These are phyloP conservation scores for Nomia melanderi DNA, from an alignment of 1,140 invertebrate species.

Conservation along the genomic window DNA sequence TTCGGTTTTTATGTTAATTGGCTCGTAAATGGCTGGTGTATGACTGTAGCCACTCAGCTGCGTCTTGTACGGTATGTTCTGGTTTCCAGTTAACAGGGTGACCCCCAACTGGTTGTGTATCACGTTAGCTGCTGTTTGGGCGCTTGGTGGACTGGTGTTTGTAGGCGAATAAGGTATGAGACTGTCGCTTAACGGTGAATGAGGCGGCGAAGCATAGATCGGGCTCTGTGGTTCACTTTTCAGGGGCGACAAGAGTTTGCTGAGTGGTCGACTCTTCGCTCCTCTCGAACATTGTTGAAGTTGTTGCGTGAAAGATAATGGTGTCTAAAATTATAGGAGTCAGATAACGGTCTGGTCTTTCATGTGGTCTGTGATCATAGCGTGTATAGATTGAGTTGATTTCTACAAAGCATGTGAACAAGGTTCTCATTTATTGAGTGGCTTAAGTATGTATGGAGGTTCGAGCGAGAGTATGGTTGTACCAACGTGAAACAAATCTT, in stretches of 20 bases:
- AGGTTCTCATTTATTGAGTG: not conserved
- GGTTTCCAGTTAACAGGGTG: constrained; percentile 74
- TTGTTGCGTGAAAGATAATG: constrained; percentile 89
- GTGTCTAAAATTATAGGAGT: constrained; percentile 73
- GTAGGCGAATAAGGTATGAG: constrained; percentile 79
- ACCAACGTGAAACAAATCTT: not conserved
- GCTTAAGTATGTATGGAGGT: not conserved
- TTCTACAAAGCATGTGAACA: constrained; percentile 1
- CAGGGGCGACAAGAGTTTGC: constrained; percentile 85
- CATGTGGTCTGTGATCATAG: constrained; percentile 2
- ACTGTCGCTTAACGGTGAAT: constrained; percentile 89
- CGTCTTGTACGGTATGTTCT: constrained; percentile 76
- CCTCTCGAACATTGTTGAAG: constrained; percentile 85
- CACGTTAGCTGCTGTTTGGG: constrained; percentile 77
- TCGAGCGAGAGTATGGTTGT: not conserved
- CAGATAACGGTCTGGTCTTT: constrained; percentile 10
- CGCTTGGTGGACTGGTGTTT: constrained; percentile 78
- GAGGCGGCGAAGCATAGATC: constrained; percentile 91
- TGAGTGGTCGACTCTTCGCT: constrained; percentile 83
- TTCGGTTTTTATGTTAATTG: constrained; percentile 78
- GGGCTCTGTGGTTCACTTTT: constrained; percentile 90
- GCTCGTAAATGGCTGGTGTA: constrained; percentile 76
- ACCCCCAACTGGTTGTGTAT: constrained; percentile 78
- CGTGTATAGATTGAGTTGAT: constrained; percentile 34
- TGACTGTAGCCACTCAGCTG: constrained; percentile 74